Evolutionary conservation across 2,113 vertebrate genomes (phyloP), one percentile per base, ranked within the genome.

Genomic region (Pygathrix nemaeus): DNA sequence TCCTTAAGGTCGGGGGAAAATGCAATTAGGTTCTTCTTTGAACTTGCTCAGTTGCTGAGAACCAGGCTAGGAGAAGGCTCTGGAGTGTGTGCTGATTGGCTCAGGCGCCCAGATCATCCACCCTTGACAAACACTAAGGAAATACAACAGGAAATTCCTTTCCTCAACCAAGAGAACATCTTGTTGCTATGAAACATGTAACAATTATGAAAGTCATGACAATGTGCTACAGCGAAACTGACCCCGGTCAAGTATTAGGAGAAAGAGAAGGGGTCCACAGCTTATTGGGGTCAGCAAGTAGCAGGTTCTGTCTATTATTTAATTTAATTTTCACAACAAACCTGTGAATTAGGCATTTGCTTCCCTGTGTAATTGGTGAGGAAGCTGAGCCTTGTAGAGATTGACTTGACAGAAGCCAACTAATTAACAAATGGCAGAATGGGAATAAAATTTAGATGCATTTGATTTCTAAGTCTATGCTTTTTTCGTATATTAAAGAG

Each of bases 181-280:
- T n/a, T 45, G n/a, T 27, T 59, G 57, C 66, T 73, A 12, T 3
- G 61, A 61, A 70, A 85, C 25, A 25, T 45, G 10, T 20, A n/a
- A 6, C 8, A 35, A 75, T 64, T 21, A n/a, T 1, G 14, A 55
- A 40, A 79, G 59, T 73, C 40, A 23, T 14, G 48, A 59, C 9
- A 1, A 3, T 0, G 27, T 73, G 75, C 68, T 18, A 1, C 10
- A 59, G 55, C 1, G 4, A 72, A 55, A 32, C 68, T 4, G 14
- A 18, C 27, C 30, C 70, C 48, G 18, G 25, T 30, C 70, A 80
- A 66, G 32, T 3, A 25, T 43, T 2, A 40, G 45, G 55, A 87
- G 59, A 35, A 81, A n/a, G 85, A 43, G 48, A 52, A 88, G 55
- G 48, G n/a, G 40, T 21, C n/a, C 55, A 68, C 3, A 27, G 17